Evolutionary conservation across 2,113 vertebrate species (phyloP).

Genomic region (Apodemus sylvaticus): DNA sequence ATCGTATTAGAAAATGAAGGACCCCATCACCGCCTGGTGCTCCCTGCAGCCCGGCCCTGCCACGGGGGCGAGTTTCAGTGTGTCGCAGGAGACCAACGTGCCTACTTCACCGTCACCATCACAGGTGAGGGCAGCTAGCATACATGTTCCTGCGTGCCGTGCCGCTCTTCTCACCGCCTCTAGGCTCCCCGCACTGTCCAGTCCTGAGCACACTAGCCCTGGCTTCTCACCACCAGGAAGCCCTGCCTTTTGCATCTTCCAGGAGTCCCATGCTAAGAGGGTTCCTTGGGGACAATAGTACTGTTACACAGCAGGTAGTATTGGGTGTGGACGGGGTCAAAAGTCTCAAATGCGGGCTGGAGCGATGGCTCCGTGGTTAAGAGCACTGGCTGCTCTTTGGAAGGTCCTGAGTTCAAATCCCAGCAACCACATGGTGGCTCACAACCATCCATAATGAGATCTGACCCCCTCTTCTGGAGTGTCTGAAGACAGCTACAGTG

Average conservation of each 20-base stretch:
- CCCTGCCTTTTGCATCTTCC: neutral
- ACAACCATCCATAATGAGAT: too few relatives aligned
- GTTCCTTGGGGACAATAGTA: neutral
- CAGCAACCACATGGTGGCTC: too few relatives aligned
- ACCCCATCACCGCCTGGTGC: constrained; percentile 87
- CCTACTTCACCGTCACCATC: constrained; percentile 93
- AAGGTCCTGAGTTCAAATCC: too few relatives aligned
- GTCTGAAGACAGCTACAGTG: too few relatives aligned
- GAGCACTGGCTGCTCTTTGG: too few relatives aligned
- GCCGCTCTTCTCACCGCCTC: accelerated
- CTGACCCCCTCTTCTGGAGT: too few relatives aligned
- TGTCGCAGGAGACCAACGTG: constrained; percentile 90
- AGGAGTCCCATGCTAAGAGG: neutral
- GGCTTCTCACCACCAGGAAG: neutral
- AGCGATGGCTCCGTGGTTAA: too few relatives aligned
- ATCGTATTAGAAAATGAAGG: constrained; percentile 91
- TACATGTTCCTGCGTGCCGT: accelerated
- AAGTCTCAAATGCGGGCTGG: neutral
- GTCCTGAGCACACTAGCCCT: neutral
- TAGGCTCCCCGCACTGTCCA: neutral
- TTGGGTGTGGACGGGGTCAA: neutral
- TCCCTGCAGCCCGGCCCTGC: constrained; percentile 88
- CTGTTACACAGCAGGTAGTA: neutral
- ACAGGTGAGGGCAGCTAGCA: constrained; percentile 85
- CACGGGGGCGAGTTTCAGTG: constrained; percentile 95